Evolutionary conservation across 2,113 vertebrate genomes (phyloP).

Genomic region (Turdus rufiventris): DNA sequence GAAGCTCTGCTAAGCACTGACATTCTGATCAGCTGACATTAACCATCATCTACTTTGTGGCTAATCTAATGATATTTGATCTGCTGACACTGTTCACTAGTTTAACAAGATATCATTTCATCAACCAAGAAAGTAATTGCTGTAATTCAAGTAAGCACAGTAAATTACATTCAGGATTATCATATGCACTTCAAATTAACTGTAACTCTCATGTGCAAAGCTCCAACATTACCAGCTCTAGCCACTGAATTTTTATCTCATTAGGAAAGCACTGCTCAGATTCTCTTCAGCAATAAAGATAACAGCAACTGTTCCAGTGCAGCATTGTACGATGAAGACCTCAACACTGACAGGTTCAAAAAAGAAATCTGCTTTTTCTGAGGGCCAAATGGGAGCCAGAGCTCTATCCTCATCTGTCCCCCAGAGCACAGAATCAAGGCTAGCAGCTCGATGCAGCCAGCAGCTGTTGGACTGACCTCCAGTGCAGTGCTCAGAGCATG

Average conservation of each 20-base stretch:
- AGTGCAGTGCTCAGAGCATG: conserved; percentile 84
- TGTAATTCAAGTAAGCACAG: conserved; percentile 28
- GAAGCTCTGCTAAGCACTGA: not conserved
- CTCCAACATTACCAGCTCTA: not conserved
- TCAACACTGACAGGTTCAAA: not conserved
- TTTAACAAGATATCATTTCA: conserved; percentile 37
- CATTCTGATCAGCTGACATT: not conserved
- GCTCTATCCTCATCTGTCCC: not conserved
- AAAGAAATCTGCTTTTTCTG: not conserved
- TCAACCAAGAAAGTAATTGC: conserved; percentile 18
- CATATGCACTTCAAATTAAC: not conserved
- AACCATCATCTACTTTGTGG: not conserved
- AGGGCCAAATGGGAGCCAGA: not conserved
- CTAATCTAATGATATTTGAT: conserved; percentile 37
- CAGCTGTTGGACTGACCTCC: conserved; percentile 81
- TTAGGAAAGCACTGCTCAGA: not conserved
- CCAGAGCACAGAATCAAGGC: not conserved
- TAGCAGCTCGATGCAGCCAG: not conserved
- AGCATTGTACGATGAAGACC: not conserved
- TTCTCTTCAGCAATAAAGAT: not conserved
- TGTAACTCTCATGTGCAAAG: not conserved
- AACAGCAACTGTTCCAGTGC: not conserved
- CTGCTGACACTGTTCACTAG: conserved; percentile 12
- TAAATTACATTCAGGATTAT: conserved; percentile 27
- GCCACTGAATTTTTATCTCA: not conserved